These are phyloP conservation scores for Vipera latastei DNA, from an alignment of 2,797 vertebrate genomes.

Conservation along the genomic window DNA sequence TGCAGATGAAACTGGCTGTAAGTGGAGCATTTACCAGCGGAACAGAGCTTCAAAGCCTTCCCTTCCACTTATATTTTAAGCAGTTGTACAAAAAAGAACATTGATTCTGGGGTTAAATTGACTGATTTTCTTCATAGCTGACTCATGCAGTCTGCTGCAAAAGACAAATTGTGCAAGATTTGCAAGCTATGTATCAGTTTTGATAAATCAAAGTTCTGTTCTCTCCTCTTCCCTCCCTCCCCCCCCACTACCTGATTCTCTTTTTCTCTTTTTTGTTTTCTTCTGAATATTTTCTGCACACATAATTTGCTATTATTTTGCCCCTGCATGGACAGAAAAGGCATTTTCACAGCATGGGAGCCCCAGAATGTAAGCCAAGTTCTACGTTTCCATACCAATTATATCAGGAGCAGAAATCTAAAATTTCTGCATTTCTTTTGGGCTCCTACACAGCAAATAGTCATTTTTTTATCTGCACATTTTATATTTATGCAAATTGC, in stretches of 20 bases:
- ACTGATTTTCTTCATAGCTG: constrained; percentile 70
- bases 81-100: constrained; percentile 63
- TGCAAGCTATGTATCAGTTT: constrained; percentile 55
- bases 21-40: constrained; percentile 50
- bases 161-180: constrained; percentile 62
- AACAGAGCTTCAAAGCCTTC: constrained; percentile 68
- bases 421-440: constrained; percentile 41
- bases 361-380: constrained; percentile 39
- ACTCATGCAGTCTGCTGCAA: constrained; percentile 58
- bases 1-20: constrained; percentile 42
- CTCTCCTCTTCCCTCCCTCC: not conserved
- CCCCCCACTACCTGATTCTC: not conserved
- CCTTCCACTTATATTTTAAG: constrained; percentile 69
- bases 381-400: constrained; percentile 58
- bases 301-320: constrained; percentile 65
- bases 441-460: constrained; percentile 49
- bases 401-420: constrained; percentile 55
- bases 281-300: constrained; percentile 62
- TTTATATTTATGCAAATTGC: constrained; percentile 60
- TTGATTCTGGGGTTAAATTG: constrained; percentile 69
- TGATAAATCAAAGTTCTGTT: constrained; percentile 27
- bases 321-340: constrained; percentile 54
- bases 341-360: constrained; percentile 57
- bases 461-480: constrained; percentile 45
- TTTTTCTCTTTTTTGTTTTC: not conserved